Evolutionary conservation across 2,888 invertebrate species (phyloP).

Genomic region (Agrochola lychnidis): DNA sequence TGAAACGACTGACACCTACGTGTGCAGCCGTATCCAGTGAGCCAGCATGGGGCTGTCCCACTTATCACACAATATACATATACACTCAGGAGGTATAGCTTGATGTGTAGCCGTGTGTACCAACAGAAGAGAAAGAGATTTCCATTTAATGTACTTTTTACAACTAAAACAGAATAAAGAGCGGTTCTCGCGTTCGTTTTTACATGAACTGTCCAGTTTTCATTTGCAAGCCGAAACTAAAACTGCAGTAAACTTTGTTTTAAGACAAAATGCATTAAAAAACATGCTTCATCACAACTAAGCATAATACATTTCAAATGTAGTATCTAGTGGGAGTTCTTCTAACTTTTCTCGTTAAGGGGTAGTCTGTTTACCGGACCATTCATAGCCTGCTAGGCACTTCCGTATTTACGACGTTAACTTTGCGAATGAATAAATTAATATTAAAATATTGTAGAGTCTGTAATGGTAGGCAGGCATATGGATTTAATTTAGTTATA

Average conservation of each 20-base stretch:
- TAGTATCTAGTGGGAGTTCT: conserved; percentile 59
- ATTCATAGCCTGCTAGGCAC: conserved; percentile 64
- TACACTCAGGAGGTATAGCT: too few relatives aligned
- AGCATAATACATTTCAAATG: conserved; percentile 58
- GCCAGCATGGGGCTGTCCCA: too few relatives aligned
- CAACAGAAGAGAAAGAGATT: not conserved
- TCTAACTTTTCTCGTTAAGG: conserved; percentile 81
- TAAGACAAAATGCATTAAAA: conserved; percentile 3
- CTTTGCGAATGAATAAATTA: conserved; percentile 68
- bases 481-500: conserved; percentile 18
- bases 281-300: conserved; percentile 5
- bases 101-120: too few relatives aligned
- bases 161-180: not conserved
- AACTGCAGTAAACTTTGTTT: conserved; percentile 13
- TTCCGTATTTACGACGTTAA: conserved; percentile 64
- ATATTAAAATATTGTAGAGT: conserved; percentile 62
- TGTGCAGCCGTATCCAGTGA: too few relatives aligned
- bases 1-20: too few relatives aligned
- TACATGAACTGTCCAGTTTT: not conserved
- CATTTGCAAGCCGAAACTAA: conserved; percentile 3
- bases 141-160: not conserved
- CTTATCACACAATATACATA: too few relatives aligned
- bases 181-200: not conserved
- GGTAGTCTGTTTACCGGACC: conserved; percentile 70
- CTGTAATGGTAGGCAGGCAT: conserved; percentile 10